Percentiles rank a stretch among this genome's conserved stretches.
These are phyloP conservation scores for Adineta ricciae DNA, from an alignment of 2,888 invertebrate species.

Conservation along the genomic window DNA sequence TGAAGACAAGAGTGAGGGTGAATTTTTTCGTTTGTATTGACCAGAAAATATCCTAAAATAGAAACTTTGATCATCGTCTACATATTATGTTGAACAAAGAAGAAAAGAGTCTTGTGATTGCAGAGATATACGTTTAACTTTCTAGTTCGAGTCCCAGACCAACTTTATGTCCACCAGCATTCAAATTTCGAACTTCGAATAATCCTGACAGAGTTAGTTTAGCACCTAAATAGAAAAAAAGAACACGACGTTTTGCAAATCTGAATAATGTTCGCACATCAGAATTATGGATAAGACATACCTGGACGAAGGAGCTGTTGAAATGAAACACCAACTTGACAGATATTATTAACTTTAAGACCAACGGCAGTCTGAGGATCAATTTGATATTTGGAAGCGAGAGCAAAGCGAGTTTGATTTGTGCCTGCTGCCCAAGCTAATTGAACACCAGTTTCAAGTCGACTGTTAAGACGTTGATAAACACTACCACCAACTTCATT, in stretches of 20 bases:
- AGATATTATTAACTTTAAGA: constrained; percentile 85
- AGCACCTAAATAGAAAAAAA: constrained; percentile 58
- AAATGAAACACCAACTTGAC: constrained; percentile 85
- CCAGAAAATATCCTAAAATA: background rate
- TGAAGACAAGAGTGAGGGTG: background rate
- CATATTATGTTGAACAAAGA: background rate
- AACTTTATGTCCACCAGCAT: constrained; percentile 91
- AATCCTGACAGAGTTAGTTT: constrained; percentile 78
- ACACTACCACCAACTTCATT: constrained; percentile 83
- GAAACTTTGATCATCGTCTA: background rate
- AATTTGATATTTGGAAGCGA: constrained; percentile 76
- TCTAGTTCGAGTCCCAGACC: constrained; percentile 87
- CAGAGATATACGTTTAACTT: constrained; percentile 58
- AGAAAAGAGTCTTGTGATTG: background rate
- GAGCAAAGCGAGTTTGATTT: constrained; percentile 78
- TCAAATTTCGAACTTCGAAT: constrained; percentile 92
- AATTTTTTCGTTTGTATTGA: background rate
- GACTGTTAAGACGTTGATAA: constrained; percentile 77
- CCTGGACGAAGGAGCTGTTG: constrained; percentile 84
- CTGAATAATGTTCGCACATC: background rate
- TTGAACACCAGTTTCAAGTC: constrained; percentile 77
- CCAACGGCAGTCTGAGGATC: constrained; percentile 72
- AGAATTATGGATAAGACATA: constrained; percentile 40
- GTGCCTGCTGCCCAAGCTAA: constrained; percentile 82
- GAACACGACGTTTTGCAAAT: too few species aligned